Conservation (phyloP, 2,113 vertebrate species). For the Chionomys nivalis region DNA sequence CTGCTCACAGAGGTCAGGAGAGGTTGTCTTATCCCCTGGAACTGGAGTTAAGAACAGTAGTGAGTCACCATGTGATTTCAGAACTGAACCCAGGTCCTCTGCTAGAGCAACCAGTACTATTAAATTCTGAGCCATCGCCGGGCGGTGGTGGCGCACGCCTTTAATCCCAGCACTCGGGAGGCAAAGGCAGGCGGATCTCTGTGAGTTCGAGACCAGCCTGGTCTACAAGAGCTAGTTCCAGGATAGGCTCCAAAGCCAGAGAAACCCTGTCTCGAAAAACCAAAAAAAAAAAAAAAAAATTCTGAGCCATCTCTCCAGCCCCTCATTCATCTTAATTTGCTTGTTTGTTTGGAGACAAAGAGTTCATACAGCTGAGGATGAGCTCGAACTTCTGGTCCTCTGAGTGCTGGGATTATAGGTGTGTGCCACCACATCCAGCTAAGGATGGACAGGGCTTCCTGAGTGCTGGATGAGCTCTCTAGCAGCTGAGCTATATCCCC, state of each 20-base stretch:
- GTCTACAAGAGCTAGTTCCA: no score
- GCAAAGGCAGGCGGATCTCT: no score
- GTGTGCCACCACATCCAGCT: not conserved
- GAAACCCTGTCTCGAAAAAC: no score
- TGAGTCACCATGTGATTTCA: not conserved
- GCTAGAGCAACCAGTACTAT: not conserved
- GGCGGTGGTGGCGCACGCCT: no score
- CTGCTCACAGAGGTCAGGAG: not conserved
- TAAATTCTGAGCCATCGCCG: not conserved
- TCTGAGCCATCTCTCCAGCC: not conserved
- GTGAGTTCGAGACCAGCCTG: no score
- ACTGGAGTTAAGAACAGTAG: not conserved
- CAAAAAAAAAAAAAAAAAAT: no score
- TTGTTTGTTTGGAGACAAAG: not conserved
- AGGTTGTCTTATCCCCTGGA: not conserved
- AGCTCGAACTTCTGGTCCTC: not conserved
- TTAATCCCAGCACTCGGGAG: no score
- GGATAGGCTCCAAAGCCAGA: no score
- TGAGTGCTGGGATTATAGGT: not conserved
- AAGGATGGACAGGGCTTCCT: not conserved
- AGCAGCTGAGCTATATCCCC: not conserved
- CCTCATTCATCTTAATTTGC: not conserved
- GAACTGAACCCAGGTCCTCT: not conserved
- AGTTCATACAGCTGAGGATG: not conserved
- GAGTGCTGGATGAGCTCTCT: not conserved